phyloP scores from a whole-genome alignment of 2,113 vertebrate genomes.

The Sus scrofa region DNA sequence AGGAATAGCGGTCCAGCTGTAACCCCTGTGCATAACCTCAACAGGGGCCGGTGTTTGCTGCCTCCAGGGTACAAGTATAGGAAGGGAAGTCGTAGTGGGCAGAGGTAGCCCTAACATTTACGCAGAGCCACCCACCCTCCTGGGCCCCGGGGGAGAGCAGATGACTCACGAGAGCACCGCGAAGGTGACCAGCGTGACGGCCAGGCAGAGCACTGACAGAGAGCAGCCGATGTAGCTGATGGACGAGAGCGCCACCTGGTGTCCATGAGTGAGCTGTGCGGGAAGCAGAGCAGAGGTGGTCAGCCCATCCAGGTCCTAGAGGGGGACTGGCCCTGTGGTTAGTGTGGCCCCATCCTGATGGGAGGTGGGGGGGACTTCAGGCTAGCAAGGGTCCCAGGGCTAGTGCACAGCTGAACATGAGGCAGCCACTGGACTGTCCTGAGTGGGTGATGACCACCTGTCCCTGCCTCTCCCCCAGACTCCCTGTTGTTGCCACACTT shows the following conservation, averaged over 20 bases:
- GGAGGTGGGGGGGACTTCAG: neutral
- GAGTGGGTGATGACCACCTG: neutral
- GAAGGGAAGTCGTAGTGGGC: constrained; percentile 49
- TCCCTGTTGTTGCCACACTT: neutral
- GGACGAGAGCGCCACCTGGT: constrained; percentile 97
- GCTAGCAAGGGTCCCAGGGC: neutral
- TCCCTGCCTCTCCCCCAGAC: neutral
- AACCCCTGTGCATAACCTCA: constrained; percentile 67
- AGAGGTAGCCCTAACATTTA: neutral
- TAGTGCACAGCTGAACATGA: neutral
- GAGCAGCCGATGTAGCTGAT: constrained; percentile 97
- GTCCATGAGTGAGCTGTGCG: constrained; percentile 90
- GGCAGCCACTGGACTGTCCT: neutral
- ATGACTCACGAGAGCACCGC: constrained; percentile 97
- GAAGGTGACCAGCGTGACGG: constrained; percentile 95
- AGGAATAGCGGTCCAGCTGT: constrained; percentile 73
- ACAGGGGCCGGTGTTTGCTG: neutral
- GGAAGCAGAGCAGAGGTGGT: constrained; percentile 23
- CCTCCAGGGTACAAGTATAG: neutral
- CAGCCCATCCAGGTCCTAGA: too few species aligned
- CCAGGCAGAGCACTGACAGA: constrained; percentile 95
- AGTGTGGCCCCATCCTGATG: neutral
- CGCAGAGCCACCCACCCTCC: neutral
- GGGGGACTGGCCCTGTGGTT: neutral
- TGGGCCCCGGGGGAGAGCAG: neutral